Base-by-base conservation (phyloP, 2,888 invertebrate species). In the Tromatobia lineatoria region DNA sequence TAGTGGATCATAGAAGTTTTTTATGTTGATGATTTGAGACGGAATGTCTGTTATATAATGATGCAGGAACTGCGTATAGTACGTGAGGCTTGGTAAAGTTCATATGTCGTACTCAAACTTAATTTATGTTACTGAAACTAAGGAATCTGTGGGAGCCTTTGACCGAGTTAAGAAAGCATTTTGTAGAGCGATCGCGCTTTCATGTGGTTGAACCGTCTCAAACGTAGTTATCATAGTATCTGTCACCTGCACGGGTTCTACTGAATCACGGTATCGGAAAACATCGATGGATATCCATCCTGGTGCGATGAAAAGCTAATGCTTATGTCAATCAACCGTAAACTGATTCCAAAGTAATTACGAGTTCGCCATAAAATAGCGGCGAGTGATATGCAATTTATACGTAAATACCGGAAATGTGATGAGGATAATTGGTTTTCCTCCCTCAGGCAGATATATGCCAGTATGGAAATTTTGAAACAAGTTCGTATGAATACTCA, bases 311-410 rank as follows among this genome's bases (percentile, higher is more conserved):
- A 64, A 64, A 42, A 38, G 20, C 42, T 11, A 20, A 34, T 54
- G 25, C 64, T 42, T 23, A 47, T 42, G 54, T 54, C 54, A 18
- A 71, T 57, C 70, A 23, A 18, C 38, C 42, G 54, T 23, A 54
- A 71, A 71, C n/a, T 71, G 57, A 71, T 71, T 71, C 38, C 71
- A 15, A 38, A 71, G 34, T 54, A 57, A 73, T 73, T 45, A 59
- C 23, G 69, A 70, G 18, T 57, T 59, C 29, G 13, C 34, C 59
- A 10, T 42, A 45, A 73, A 45, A 73, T 47, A 15, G 45, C 45
- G 23, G 47, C 13, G 25, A 23, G 23, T 20, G 25, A 47, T 45
- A 47, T 47, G 42, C 42, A 38, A 64, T 67, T 47, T 47, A 13
- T 42, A 47, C 45, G 47, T 34, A 47, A 67, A 67, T 67, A 25